These are phyloP conservation scores for Volucella zonaria DNA, from an alignment of 2,888 invertebrate species.

Conservation along the genomic window DNA sequence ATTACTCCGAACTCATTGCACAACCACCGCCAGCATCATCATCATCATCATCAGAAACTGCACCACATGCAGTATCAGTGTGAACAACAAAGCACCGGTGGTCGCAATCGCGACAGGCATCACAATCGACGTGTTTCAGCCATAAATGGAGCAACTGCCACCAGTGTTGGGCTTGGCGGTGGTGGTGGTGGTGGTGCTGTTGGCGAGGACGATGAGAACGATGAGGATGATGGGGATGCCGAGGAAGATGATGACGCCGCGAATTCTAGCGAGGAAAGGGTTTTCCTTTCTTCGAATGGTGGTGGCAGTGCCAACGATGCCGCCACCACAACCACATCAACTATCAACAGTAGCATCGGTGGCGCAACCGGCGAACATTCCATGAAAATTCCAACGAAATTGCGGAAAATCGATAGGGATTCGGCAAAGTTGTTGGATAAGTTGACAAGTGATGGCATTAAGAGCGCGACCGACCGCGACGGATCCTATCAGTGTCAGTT, in stretches of 20 bases:
- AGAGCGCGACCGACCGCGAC: constrained; percentile 81
- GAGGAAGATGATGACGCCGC: constrained; percentile 73
- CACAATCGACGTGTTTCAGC: constrained; percentile 72
- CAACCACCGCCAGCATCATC: constrained; percentile 75
- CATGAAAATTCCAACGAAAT: constrained; percentile 81
- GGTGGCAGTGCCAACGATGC: constrained; percentile 73
- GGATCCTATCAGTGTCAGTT: constrained; percentile 95
- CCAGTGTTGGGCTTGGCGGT: constrained; percentile 64
- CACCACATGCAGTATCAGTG: constrained; percentile 71
- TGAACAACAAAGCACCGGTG: constrained; percentile 70
- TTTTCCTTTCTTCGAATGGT: constrained; percentile 67
- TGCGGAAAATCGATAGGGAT: constrained; percentile 85
- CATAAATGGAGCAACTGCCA: constrained; percentile 72
- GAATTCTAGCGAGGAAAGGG: constrained; percentile 68
- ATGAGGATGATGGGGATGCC: constrained; percentile 52
- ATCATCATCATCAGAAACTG: constrained; percentile 74
- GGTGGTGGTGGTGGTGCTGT: constrained; percentile 64
- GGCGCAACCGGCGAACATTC: constrained; percentile 78
- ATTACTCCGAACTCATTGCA: constrained; percentile 81
- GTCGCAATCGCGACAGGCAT: constrained; percentile 74
- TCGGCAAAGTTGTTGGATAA: constrained; percentile 78
- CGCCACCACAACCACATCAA: constrained; percentile 33
- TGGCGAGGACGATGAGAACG: constrained; percentile 65
- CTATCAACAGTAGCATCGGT: constrained; percentile 75
- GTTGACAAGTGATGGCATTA: constrained; percentile 82